phyloP scores from a whole-genome alignment of 2,113 vertebrate genomes.

The Corydoras sp. region DNA sequence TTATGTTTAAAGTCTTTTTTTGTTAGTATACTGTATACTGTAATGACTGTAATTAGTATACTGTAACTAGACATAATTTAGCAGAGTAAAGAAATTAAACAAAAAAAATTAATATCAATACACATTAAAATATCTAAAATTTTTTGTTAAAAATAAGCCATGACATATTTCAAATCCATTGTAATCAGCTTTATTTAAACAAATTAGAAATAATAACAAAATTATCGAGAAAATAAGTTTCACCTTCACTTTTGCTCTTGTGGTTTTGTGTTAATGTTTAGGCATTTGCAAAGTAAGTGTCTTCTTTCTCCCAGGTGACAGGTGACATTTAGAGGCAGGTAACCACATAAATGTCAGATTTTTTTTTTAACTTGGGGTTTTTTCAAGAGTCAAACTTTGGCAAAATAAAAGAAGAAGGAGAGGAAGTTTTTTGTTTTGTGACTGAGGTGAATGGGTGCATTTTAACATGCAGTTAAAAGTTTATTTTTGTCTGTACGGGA shows the following conservation, averaged over 20 bases:
- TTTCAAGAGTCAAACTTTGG: slow-evolving; percentile 26
- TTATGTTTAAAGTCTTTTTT: too few relatives aligned
- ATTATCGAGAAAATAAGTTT: slow-evolving; percentile 14
- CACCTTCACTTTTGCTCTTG: slow-evolving; percentile 34
- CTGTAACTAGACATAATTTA: too few relatives aligned
- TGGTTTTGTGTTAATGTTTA: slow-evolving; percentile 31
- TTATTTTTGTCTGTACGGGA: not conserved
- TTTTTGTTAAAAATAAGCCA: not conserved
- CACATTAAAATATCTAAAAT: not conserved
- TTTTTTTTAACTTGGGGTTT: slow-evolving; percentile 27
- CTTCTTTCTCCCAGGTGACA: slow-evolving; percentile 31
- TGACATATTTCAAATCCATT: not conserved
- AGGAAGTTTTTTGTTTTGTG: slow-evolving; percentile 23
- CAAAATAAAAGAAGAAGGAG: slow-evolving; percentile 28
- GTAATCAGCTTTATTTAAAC: not conserved
- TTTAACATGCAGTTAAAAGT: not conserved
- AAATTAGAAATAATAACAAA: slow-evolving; percentile 2
- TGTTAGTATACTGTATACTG: too few relatives aligned
- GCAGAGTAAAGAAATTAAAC: too few relatives aligned
- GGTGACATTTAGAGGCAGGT: slow-evolving; percentile 41
- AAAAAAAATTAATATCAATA: not conserved
- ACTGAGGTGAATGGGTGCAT: slow-evolving; percentile 24
- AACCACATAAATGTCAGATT: slow-evolving; percentile 40
- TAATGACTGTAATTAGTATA: too few relatives aligned
- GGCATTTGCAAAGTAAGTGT: slow-evolving; percentile 2